Evolutionary conservation across 2,888 invertebrate species (phyloP).

Genomic region (Rhopalosiphum nymphaeae): DNA sequence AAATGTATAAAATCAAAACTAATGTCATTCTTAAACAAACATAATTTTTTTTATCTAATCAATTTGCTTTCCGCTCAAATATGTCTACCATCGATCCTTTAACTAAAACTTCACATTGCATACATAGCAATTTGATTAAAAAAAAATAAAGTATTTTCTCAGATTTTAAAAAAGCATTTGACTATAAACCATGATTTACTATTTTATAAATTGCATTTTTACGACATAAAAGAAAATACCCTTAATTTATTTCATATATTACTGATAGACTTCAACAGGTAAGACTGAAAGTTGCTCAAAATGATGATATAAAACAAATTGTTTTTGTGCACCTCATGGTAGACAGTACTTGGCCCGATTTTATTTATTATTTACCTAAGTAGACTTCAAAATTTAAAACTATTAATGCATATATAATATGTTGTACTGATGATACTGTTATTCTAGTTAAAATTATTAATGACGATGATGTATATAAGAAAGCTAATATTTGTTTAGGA

Average conservation of each 20-base stretch:
- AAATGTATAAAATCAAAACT: too few species aligned
- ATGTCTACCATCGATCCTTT: neutral
- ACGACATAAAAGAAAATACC: neutral
- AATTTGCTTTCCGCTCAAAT: neutral
- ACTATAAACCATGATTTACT: neutral
- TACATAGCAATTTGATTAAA: neutral
- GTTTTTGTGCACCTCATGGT: neutral
- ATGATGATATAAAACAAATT: neutral
- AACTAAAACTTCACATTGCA: too few species aligned
- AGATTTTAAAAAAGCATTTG: neutral
- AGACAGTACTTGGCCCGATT: neutral
- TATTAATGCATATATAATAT: too few species aligned
- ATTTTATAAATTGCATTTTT: neutral
- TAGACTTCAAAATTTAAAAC: too few species aligned
- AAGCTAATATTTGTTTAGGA: too few species aligned
- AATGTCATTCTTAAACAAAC: neutral
- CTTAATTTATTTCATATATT: constrained; percentile 29
- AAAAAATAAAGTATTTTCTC: neutral
- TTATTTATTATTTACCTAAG: neutral
- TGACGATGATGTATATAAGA: too few species aligned
- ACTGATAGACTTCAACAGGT: neutral
- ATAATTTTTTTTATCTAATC: neutral
- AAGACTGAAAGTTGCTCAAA: neutral
- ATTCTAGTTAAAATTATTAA: too few species aligned
- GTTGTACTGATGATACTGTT: too few species aligned